Conservation (phyloP, 1,140 invertebrate genomes). For the Polypedilum vanderplanki region DNA sequence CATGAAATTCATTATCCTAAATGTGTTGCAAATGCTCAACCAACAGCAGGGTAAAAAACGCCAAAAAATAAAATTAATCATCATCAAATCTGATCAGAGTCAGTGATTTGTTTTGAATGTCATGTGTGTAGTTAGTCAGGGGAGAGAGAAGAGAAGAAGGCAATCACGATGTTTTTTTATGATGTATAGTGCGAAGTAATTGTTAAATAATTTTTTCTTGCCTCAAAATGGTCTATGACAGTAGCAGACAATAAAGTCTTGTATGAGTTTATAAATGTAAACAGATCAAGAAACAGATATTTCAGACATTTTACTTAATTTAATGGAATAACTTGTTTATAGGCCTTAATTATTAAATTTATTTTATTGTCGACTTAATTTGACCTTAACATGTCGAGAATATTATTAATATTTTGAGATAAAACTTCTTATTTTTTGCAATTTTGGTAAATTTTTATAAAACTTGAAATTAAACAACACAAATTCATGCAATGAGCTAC, state of each 20-base stretch:
- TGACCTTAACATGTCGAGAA: too few relatives aligned
- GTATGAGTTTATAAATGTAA: not conserved
- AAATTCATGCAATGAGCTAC: too few relatives aligned
- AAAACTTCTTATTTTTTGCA: too few relatives aligned
- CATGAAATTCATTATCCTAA: slow-evolving; percentile 18
- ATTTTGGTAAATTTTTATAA: too few relatives aligned
- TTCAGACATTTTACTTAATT: slow-evolving; percentile 4
- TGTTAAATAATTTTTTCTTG: not conserved
- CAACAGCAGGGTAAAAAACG: not conserved
- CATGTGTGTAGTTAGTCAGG: not conserved
- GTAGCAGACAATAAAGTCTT: not conserved
- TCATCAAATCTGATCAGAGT: slow-evolving; percentile 10
- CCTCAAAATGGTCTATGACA: not conserved
- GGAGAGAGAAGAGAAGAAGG: not conserved
- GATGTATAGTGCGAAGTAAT: not conserved
- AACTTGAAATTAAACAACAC: too few relatives aligned
- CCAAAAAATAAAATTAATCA: slow-evolving; percentile 8
- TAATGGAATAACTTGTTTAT: slow-evolving; percentile 16
- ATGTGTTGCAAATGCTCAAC: not conserved
- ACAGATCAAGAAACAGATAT: not conserved
- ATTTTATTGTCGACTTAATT: too few relatives aligned
- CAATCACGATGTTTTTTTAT: not conserved
- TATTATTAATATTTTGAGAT: too few relatives aligned
- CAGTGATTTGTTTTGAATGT: not conserved
- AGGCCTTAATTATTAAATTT: too few relatives aligned